Evolutionary conservation across 1,140 invertebrate species (phyloP), one percentile per base, ranked within the genome.

Genomic region (Ooceraea biroi): DNA sequence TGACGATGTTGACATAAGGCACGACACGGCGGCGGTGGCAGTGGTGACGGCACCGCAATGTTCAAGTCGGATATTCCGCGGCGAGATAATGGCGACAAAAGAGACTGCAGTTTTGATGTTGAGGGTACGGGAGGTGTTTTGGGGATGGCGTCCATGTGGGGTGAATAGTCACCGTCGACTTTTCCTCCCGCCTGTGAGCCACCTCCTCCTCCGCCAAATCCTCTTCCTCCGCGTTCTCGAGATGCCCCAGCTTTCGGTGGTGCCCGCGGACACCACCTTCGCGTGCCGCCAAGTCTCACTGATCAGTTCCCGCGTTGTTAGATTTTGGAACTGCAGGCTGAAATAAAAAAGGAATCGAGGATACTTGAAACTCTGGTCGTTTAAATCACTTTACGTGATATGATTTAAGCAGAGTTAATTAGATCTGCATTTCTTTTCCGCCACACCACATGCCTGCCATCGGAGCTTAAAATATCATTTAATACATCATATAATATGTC

Each of bases 81-180:
- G 88, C 91, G 86, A 90, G 78, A 88, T 92, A 92, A 88, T 89
- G 89, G 63, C 89, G 88, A 88, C 85, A 91, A 91, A 90, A 90
- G 91, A 89, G 91, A 36, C 36, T 36, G 36, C 7, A 36, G 2
- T 36, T 36, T 88, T 90, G 90, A 80, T 90, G 87, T 90, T 80
- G 90, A 90, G 90, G 91, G 85, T 92, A 84, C 77, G 90, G 87
- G 84, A 82, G 87, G 86, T 92, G 60, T 87, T 90, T 90, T 90
- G 89, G 82, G 88, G 91, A 85, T 92, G 92, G 92, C 89, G 92
- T 93, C 92, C 91, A 92, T 93, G 91, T 92, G 92, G 91, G 88
- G 91, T 91, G 87, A 72, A 90, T 92, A 91, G 90, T 92, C 92
- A 93, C 91, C 92, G 91, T 87, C 89, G 87, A 85, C 76, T 88